A percentile compares a stretch with the other conserved stretches of the same genome.
phyloP scores from a whole-genome alignment of 2,888 invertebrate genomes.

The Steromphala cineraria region DNA sequence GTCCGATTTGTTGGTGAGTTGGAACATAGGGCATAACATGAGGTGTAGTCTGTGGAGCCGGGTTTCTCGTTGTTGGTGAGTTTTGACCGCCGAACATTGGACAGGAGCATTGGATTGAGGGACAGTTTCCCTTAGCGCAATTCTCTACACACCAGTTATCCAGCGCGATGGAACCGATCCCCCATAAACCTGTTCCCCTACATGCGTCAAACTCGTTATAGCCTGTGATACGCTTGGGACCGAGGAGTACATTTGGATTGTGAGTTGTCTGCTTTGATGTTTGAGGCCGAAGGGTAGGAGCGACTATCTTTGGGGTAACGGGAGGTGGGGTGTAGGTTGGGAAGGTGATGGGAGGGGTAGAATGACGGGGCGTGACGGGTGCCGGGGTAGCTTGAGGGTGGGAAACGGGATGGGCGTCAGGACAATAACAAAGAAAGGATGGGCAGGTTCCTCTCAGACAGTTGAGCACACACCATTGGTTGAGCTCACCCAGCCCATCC shows the following conservation, averaged over 20 bases:
- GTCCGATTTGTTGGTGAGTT: too few relatives aligned
- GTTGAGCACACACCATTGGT: background rate
- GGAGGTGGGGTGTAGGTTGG: background rate
- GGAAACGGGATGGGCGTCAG: background rate
- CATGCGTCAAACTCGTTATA: background rate
- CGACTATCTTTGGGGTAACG: background rate
- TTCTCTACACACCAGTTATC: constrained; percentile 27
- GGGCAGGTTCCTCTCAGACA: background rate
- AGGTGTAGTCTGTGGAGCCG: background rate
- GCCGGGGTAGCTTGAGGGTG: background rate
- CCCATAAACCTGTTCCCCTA: constrained; percentile 12
- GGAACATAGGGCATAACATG: too few relatives aligned
- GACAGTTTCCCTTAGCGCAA: constrained; percentile 3
- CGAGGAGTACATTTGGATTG: too few relatives aligned
- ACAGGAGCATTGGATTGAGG: constrained; percentile 18
- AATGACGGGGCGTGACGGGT: background rate
- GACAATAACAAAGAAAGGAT: background rate
- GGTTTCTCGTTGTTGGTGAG: background rate
- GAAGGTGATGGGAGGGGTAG: background rate
- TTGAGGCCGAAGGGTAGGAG: too few relatives aligned
- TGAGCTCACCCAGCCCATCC: background rate
- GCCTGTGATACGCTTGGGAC: too few relatives aligned
- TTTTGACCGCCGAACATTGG: background rate
- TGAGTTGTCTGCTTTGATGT: too few relatives aligned
- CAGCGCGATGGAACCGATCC: background rate